A percentile compares a stretch with the other conserved stretches of the same genome.
Conservation (phyloP, 2,888 invertebrate species). For the Euproctis similis region DNA sequence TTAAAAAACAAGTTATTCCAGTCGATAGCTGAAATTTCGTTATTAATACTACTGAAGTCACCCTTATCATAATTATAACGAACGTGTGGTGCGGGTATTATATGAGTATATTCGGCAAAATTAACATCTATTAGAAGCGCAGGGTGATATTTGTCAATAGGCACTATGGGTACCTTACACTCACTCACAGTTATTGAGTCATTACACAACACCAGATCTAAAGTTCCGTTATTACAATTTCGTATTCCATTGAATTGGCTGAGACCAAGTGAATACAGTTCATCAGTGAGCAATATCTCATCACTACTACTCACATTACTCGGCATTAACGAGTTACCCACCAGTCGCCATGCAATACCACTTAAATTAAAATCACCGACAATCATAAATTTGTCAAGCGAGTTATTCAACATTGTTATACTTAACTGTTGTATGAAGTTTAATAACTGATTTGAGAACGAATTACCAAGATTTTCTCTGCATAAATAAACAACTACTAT, state of each 20-base stretch:
- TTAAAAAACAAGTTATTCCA: not conserved
- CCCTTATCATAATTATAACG: slow-evolving; percentile 2
- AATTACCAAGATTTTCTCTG: no score
- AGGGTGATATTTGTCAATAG: no score
- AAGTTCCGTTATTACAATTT: not conserved
- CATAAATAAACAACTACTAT: no score
- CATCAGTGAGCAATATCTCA: slow-evolving; percentile 1
- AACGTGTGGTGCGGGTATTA: not conserved
- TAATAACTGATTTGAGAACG: no score
- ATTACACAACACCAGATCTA: no score
- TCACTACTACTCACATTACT: not conserved
- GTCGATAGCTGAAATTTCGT: not conserved
- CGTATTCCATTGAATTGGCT: slow-evolving; percentile 4
- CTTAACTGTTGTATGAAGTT: no score
- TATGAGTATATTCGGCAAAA: not conserved
- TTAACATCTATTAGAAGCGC: no score
- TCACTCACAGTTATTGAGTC: no score
- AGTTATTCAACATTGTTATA: not conserved
- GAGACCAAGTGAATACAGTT: slow-evolving; percentile 1
- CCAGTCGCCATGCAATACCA: no score
- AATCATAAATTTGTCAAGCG: not conserved
- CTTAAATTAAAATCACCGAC: slow-evolving; percentile 8
- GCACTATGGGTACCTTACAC: not conserved
- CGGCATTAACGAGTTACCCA: no score
- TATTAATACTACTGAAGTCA: slow-evolving; percentile 2